Base-by-base conservation (phyloP, 2,888 invertebrate genomes). In the Platerodrilus igneus region DNA sequence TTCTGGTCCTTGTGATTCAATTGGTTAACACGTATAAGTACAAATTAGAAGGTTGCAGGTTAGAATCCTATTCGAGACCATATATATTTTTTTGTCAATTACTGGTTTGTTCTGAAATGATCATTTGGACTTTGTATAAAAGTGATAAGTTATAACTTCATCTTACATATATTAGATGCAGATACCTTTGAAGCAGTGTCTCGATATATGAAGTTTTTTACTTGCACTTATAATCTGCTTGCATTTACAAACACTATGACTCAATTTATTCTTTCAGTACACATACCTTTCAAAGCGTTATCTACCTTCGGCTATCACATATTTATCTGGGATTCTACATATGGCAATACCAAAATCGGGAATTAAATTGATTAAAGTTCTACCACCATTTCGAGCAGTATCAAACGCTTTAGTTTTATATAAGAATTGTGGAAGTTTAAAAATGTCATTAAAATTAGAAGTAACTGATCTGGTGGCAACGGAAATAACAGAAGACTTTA, bases 301-400 rank as follows among this genome's bases (percentile, higher is more conserved):
- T 53, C 71, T 86, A 11, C 92, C 95, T 0, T 80, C 88, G 9
- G 83, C 78, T 0, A 70, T 93, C 1, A 89, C 85, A 62, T 93
- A 83, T 58, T 69, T 94, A 4, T 70, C 78, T 46, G 89, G 91
- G 0, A 67, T 90, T 34, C 62, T 94, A 34, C 83, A 81, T 61
- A 63, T 89, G 64, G 76, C 82, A 9, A 73, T 82, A 3, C 78
- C 81, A 23, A 83, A 81, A 41, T 68, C 73, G 1, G 59, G 75
- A 26, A 66, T 79, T 31, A 75, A 76, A 56, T 67, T 77, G 0
- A 65, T 80, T 10, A 79, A 80, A 72, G 70, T 81, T 0, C 66
- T 79, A 7, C 82, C 82, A 2, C 86, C 87, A 0, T 87, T 87
- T 52, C 77, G 77, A 58, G 64, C 74, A 16, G 71, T 72, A 5